Evolutionary conservation across 2,797 vertebrate species (phyloP).

Genomic region (Atherinosoma microstoma): DNA sequence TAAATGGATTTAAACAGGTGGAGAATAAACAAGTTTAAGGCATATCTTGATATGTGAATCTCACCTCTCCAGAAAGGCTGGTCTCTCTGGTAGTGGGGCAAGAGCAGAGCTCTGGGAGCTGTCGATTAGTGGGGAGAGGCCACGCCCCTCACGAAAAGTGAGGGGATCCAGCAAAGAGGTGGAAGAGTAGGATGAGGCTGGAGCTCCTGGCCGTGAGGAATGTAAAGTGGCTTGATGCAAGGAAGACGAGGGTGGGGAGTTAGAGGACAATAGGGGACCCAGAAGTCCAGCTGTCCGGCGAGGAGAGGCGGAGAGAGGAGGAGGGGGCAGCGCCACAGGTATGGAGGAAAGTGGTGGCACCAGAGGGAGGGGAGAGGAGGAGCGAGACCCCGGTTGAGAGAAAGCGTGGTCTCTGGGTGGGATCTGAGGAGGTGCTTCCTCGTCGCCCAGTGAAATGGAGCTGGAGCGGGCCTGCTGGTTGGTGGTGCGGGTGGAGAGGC

Average conservation of each 20-base stretch:
- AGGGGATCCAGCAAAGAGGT: constrained; percentile 82
- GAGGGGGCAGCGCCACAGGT: constrained; percentile 64
- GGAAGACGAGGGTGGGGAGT: constrained; percentile 85
- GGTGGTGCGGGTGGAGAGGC: background rate
- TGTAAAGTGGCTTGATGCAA: constrained; percentile 84
- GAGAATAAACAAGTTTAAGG: too few species aligned
- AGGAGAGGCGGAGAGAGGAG: constrained; percentile 86
- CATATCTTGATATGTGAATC: constrained; percentile 2
- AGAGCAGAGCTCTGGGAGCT: constrained; percentile 84
- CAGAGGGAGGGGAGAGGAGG: constrained; percentile 89
- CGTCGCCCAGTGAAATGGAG: constrained; percentile 84
- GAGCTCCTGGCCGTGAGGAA: constrained; percentile 81
- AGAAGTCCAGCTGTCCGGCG: constrained; percentile 83
- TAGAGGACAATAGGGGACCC: constrained; percentile 87
- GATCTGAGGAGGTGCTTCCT: constrained; percentile 88
- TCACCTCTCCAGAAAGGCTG: constrained; percentile 90
- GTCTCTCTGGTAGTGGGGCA: constrained; percentile 90
- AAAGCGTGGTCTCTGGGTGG: constrained; percentile 91
- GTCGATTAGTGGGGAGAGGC: constrained; percentile 75
- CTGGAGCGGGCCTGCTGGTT: constrained; percentile 75
- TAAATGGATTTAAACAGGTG: too few species aligned
- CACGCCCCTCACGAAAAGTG: constrained; percentile 81
- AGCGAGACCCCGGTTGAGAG: constrained; percentile 92
- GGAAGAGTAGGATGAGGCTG: constrained; percentile 79
- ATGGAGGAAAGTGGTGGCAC: constrained; percentile 65